These are phyloP conservation scores for Tachycineta bicolor DNA, from an alignment of 2,113 vertebrate species.

Conservation along the genomic window DNA sequence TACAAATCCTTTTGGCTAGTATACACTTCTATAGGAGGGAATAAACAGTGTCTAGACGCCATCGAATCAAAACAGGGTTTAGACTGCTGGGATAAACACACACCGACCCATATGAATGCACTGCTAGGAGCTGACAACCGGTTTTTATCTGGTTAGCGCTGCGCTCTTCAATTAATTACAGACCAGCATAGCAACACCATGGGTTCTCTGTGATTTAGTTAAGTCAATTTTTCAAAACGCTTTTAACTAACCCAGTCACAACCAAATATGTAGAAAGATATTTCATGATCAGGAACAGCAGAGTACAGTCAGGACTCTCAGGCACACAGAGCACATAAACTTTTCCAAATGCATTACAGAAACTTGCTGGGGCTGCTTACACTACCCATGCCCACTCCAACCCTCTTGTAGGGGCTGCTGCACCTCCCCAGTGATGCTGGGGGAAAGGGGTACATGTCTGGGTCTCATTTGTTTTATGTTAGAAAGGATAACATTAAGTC, in stretches of 20 bases:
- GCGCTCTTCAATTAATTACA: constrained; percentile 13
- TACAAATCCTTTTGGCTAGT: background rate
- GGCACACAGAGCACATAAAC: background rate
- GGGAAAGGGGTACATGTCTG: background rate
- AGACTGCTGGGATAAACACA: background rate
- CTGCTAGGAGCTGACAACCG: background rate
- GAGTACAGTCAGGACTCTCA: background rate
- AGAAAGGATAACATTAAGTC: background rate
- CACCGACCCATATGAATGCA: background rate
- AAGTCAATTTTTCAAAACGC: constrained; percentile 28
- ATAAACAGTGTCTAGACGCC: background rate
- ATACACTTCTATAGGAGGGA: background rate
- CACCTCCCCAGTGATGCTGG: rapidly evolving
- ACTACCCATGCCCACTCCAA: background rate
- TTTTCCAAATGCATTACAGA: background rate
- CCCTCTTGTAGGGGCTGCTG: background rate
- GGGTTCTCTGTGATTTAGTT: background rate
- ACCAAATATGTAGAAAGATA: background rate
- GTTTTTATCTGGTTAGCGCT: constrained; percentile 33
- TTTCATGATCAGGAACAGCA: background rate
- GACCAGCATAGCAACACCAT: background rate
- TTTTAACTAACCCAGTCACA: background rate
- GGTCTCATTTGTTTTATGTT: background rate
- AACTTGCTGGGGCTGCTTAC: background rate
- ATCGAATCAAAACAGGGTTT: background rate